These are phyloP conservation scores for Peromyscus maniculatus DNA, from an alignment of 2,113 vertebrate genomes.

Conservation along the genomic window DNA sequence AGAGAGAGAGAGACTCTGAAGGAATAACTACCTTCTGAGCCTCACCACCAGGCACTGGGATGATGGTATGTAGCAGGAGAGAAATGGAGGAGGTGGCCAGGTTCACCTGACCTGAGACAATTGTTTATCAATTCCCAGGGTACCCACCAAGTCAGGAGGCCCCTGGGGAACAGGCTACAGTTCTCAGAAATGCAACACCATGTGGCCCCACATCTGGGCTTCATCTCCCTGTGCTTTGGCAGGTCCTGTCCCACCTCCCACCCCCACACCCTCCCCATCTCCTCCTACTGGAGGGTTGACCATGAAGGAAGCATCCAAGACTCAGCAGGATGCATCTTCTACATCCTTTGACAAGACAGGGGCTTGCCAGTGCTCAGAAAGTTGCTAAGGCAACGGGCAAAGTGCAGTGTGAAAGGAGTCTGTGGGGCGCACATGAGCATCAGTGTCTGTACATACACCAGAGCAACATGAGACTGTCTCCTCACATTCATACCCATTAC, in stretches of 20 bases:
- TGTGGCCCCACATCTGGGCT: not conserved
- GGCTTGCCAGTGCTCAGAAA: not conserved
- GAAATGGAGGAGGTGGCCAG: not conserved
- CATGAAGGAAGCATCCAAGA: not conserved
- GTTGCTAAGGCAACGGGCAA: not conserved
- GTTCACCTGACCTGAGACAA: not conserved
- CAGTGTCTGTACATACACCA: not conserved
- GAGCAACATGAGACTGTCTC: not conserved
- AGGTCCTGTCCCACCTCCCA: not conserved
- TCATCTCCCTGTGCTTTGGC: not conserved
- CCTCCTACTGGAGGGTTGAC: not conserved
- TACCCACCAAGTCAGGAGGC: not conserved
- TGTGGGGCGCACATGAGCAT: not conserved
- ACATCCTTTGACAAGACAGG: not conserved
- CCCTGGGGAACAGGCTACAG: not conserved
- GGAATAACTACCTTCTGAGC: not conserved
- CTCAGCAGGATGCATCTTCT: not conserved
- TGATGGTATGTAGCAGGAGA: not conserved
- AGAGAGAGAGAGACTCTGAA: too few relatives aligned
- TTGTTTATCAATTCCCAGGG: not conserved
- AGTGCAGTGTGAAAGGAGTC: not conserved
- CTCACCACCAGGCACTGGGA: not conserved
- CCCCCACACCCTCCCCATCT: not conserved
- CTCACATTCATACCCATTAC: not conserved
- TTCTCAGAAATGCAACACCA: not conserved